Base-by-base conservation (phyloP, 92 coral and sea anemone genomes). In the Paragorgia papillata region DNA sequence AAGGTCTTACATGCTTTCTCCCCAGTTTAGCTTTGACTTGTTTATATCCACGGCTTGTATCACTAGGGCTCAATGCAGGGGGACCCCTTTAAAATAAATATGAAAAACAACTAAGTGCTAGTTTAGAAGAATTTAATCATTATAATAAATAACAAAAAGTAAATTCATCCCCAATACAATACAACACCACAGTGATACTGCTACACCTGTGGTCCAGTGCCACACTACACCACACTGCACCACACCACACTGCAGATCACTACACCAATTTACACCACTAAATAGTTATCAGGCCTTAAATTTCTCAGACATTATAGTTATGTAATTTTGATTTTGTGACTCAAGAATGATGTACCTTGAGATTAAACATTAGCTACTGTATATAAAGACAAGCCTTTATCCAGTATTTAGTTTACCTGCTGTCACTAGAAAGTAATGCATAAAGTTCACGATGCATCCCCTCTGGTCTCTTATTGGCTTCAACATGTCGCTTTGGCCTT, bases 371-470 rank as follows among this genome's bases (percentile, higher is more conserved):
- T n/a, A n/a, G n/a, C n/a, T n/a, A n/a, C n/a, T n/a, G n/a, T n/a
- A n/a, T n/a, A n/a, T n/a, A n/a, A n/a, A n/a, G n/a, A n/a, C n/a
- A n/a, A n/a, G n/a, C n/a, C n/a, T n/a, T n/a, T n/a, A n/a, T n/a
- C n/a, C n/a, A n/a, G n/a, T n/a, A n/a, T 22, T 28, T 13, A 50
- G 14, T 17, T 57, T 79, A 92, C 97, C 97, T 81, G 88, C 76
- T 93, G 55, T 93, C 97, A 77, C 85, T 90, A 76, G 90, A 93
- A 3, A 93, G 83, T 37, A 93, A 74, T 10, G 97, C 97, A 86
- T 91, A 93, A n/a, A 93, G 90, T 58, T 93, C 97, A 15, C 97
- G 78, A 59, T 93, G 97, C 97, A 93, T 93, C 24, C 97, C 97
- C 55, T 93, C 97, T 35, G 97, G 97, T 33, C 97, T 81, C 58